Evolutionary conservation across 2,888 invertebrate species (phyloP), one percentile per base, ranked within the genome.

Genomic region (Drosophila birchii): DNA sequence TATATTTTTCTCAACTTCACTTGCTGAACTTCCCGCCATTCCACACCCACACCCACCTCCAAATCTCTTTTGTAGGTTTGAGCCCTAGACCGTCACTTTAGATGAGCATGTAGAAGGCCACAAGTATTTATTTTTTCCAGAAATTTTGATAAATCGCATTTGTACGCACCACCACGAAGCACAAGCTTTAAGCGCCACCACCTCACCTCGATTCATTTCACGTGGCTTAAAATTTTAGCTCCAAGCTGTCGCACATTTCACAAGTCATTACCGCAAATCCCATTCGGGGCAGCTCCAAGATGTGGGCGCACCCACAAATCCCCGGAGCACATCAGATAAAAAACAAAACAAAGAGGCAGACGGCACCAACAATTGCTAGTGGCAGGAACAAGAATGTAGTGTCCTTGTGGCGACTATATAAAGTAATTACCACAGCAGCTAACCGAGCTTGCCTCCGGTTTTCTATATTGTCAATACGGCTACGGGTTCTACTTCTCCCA

Each of bases 81-180:
- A 89, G 80, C 89, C 86, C 82, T 80, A 81, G 89, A 80, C 89
- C 89, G 86, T 89, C 86, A 86, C 85, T 70, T 88, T 79, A 58
- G 81, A 81, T 86, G 89, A 85, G 9, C 51, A 81, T 80, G 84
- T 81, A 83, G 77, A 79, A 58, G 62, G 76, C 69, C 76, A 58
- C 64, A 23, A 57, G 38, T 55, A 71, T 72, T 47, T 18, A 43
- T 66, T 36, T 36, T 39, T 44, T 23, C 8, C 20, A 23, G 6
- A 36, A 49, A 36, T 64, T 41, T 43, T 20, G 14, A 12, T 36
- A 63, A 18, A 64, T 44, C 36, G 32, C 34, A 26, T 49, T 43
- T 49, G n/a, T 47, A 43, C 41, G 58, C 58, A 57, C 41, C 32
- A 41, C 29, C 32, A 51, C 34, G 16, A 34, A 16, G 20, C 51